Evolutionary conservation across 2,888 invertebrate species (phyloP), one percentile per base, ranked within the genome.

Genomic region (Toxonevra muliebris): DNA sequence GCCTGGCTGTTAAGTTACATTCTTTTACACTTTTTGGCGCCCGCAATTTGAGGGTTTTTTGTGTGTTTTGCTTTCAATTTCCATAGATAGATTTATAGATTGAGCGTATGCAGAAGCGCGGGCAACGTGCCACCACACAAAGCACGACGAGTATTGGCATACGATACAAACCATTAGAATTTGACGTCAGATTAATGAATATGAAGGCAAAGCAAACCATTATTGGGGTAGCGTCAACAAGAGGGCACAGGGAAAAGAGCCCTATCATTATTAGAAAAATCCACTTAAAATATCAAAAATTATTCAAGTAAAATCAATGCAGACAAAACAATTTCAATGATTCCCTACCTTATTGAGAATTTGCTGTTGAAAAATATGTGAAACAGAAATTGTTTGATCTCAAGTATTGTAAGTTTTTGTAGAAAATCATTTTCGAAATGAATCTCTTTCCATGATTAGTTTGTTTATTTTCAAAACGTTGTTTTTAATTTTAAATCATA

Each of bases 211-310:
- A 48, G 48, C 48, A 48, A 15, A n/a, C 2, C 30, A 30, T 30
- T 30, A 30, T 30, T 30, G 30, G 2, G 30, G 30, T 30, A 30
- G 30, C 30, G 7, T 30, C 30, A 30, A 30, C 30, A 7, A 30
- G 30, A 30, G 30, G 30, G 30, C 30, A 30, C 30, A 7, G 30
- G 30, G 30, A 30, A 7, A 7, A 7, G 30, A 7, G 30, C 48
- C 13, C 8, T 11, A 15, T 8, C 48, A 15, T 10, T 15, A 48
- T 48, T 48, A 10, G 48, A 48, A 48, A 48, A 48, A 48, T 48
- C 48, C 48, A 48, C 48, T 48, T 48, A 48, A 15, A 13, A 48
- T n/a, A 48, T 48, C 48, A 48, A 9, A 48, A 48, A 48, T 15
- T 8, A 48, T 48, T 48, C 48, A 30, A 30, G 30, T 30, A 30